Percentiles rank a stretch among this genome's conserved stretches.
phyloP scores from a whole-genome alignment of 2,888 invertebrate species.

The Campoplex capitator region DNA sequence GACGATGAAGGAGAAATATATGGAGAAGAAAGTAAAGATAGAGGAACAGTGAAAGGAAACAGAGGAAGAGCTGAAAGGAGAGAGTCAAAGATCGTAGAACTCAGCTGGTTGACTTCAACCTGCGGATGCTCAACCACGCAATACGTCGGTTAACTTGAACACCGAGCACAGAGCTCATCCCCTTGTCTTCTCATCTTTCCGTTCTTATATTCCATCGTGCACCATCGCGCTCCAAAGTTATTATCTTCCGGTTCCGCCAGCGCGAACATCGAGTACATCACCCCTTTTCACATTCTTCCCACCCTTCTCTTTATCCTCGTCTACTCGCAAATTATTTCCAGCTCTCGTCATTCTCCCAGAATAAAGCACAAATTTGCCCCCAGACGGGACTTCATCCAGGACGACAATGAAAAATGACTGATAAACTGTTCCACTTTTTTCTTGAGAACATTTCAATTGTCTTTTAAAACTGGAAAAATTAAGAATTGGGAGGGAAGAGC shows the following conservation, averaged over 20 bases:
- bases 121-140: constrained; percentile 70
- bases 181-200: constrained; percentile 34
- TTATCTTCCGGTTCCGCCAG: constrained; percentile 68
- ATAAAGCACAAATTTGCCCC: constrained; percentile 8
- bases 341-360: constrained; percentile 31
- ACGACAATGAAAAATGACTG: background rate
- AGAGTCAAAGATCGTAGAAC: constrained; percentile 35
- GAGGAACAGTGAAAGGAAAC: constrained; percentile 42
- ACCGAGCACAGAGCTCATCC: constrained; percentile 29
- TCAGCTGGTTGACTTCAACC: constrained; percentile 66
- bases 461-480: background rate
- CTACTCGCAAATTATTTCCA: constrained; percentile 59
- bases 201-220: constrained; percentile 48
- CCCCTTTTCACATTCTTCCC: constrained; percentile 55
- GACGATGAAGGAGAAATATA: background rate
- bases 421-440: background rate
- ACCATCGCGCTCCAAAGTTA: constrained; percentile 49
- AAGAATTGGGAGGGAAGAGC: background rate
- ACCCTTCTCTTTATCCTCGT: constrained; percentile 39
- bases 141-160: constrained; percentile 55
- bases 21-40: constrained; percentile 16
- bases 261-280: constrained; percentile 57
- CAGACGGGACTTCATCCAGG: constrained; percentile 9
- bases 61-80: constrained; percentile 10
- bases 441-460: background rate